A percentile compares a stretch with the other conserved stretches of the same genome.
phyloP scores from a whole-genome alignment of 2,113 vertebrate genomes.

The Nothocercus nigrocapillus region DNA sequence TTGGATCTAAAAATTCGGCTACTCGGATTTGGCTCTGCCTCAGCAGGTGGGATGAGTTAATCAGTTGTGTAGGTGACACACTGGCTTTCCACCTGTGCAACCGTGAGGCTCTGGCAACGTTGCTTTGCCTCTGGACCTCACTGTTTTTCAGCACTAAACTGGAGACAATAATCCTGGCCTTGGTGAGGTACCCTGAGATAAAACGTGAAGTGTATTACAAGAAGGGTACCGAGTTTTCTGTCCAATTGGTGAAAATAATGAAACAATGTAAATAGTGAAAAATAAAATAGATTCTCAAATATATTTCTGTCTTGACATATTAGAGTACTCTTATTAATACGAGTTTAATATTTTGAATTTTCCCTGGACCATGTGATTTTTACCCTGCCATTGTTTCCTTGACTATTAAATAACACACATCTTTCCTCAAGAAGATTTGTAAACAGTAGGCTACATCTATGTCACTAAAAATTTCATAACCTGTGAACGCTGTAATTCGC shows the following conservation, averaged over 20 bases:
- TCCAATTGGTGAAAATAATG: not conserved
- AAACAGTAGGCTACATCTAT: conserved; percentile 15
- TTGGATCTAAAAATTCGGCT: not conserved
- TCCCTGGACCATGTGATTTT: not conserved
- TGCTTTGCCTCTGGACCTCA: not conserved
- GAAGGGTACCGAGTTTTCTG: not conserved
- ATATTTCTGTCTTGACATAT: not conserved
- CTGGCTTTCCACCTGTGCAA: not conserved
- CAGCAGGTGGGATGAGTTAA: not conserved
- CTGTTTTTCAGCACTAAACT: not conserved
- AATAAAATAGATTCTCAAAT: not conserved
- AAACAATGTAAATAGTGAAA: not conserved
- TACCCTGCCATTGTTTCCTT: not conserved
- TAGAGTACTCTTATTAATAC: not conserved
- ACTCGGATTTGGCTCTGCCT: not conserved
- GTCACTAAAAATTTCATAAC: conserved; percentile 17
- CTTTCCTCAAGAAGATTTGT: not conserved
- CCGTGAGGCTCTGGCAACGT: not conserved
- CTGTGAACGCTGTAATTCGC: not conserved
- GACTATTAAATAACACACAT: conserved; percentile 20
- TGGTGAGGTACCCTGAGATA: not conserved
- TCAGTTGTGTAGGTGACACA: not conserved
- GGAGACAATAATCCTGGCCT: not conserved
- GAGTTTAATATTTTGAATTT: not conserved
- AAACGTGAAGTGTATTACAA: not conserved